Evolutionary conservation across 92 coral and sea anemone genomes (phyloP), one percentile per base, ranked within the genome.

Genomic region (Diadumene lineata): DNA sequence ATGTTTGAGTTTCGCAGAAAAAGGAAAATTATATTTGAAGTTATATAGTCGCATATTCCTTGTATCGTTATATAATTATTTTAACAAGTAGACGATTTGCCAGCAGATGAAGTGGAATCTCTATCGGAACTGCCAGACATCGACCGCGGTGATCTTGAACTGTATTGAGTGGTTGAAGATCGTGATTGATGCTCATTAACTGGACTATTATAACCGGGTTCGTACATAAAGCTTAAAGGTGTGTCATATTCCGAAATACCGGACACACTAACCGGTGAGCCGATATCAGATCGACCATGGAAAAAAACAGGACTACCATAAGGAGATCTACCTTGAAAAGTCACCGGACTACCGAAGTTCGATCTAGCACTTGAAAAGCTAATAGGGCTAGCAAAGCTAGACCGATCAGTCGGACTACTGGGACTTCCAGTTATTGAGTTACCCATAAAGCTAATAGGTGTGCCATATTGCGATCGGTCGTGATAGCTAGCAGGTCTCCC

Each of bases 391-490:
- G 31, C 66, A 26, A 31, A 56, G 22, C 33, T 61, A 11, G 76
- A 71, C 22, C 66, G 50, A 33, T 32, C 76, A 32, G 76, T 50
- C 33, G 46, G 32, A 34, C 76, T 71, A n/a, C 51, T 61, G n/a
- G 76, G 76, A 34, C 76, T 71, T 28, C 51, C 32, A 17, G 0
- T 22, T 0, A 38, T 64, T 28, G 64, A 27, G 15, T 70, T 31
- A 0, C 38, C 64, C 34, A 60, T 38, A 29, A 71, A 56, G 15
- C 51, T 25, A 30, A 71, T 27, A 31, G 76, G 76, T n/a, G 65
- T 71, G 6, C 76, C 76, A 23, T 71, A 71, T 18, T 71, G 63
- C 15, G 76, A 71, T 9, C 65, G 64, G 51, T 25, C 66, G 55
- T 65, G 53, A 6, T 44, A 56, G 50, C 74, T 48, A 2, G 27